Conservation (phyloP, 2,113 vertebrate genomes). For the Emydocephalus ijimae region DNA sequence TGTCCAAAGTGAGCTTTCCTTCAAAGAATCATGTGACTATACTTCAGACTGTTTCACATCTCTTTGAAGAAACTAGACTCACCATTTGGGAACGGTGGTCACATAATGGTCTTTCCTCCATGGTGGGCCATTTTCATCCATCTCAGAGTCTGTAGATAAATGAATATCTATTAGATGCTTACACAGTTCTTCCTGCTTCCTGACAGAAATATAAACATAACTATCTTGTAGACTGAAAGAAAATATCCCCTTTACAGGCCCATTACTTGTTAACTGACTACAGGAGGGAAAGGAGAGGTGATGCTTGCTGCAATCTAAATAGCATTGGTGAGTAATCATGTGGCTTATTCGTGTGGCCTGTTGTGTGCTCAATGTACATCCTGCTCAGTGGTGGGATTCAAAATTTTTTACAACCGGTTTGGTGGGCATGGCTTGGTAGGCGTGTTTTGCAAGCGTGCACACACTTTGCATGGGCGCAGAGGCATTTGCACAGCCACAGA, state of each 20-base stretch:
- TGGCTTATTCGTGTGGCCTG: not conserved
- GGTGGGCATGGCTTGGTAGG: too few relatives aligned
- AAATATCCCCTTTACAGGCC: not conserved
- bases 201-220: not conserved
- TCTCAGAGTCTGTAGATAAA: not conserved
- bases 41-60: not conserved
- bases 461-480: too few relatives aligned
- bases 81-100: not conserved
- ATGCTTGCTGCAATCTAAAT: not conserved
- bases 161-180: not conserved
- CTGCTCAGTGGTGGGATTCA: too few relatives aligned
- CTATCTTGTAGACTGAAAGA: not conserved
- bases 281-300: not conserved
- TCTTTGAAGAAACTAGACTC: not conserved
- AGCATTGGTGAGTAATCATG: not conserved
- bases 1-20: not conserved
- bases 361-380: not conserved
- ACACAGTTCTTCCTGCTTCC: not conserved
- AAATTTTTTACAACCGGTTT: too few relatives aligned
- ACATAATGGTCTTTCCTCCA: not conserved
- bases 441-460: too few relatives aligned
- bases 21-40: not conserved
- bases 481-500: too few relatives aligned
- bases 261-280: not conserved
- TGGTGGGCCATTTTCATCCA: not conserved